These are phyloP conservation scores for Panulirus ornatus DNA, from an alignment of 1,140 invertebrate genomes.

Conservation along the genomic window DNA sequence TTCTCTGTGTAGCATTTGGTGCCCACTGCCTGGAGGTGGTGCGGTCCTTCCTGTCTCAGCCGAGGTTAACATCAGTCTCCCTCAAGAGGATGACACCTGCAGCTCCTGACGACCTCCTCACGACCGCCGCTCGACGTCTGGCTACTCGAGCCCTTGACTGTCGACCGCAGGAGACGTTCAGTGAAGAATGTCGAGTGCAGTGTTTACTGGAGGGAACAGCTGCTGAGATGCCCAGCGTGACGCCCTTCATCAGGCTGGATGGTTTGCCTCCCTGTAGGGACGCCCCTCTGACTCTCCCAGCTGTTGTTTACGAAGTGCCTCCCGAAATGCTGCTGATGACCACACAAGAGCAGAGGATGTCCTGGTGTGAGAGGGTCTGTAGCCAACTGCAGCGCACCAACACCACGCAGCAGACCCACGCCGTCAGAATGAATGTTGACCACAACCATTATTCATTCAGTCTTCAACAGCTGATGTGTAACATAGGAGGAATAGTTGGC, in stretches of 20 bases:
- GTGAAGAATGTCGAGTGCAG: constrained; percentile 17
- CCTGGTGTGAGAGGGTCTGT: neutral
- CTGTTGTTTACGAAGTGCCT: constrained; percentile 25
- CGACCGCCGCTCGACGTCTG: constrained; percentile 20
- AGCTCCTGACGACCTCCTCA: neutral
- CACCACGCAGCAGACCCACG: neutral
- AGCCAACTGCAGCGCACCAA: neutral
- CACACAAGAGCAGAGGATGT: neutral
- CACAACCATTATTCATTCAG: neutral
- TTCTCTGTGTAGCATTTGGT: neutral
- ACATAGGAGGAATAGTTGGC: constrained; percentile 32
- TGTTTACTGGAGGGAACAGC: constrained; percentile 19
- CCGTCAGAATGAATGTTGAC: constrained; percentile 8
- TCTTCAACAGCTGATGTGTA: constrained; percentile 7
- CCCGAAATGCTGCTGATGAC: constrained; percentile 29
- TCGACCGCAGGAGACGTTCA: constrained; percentile 7
- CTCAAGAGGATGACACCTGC: neutral
- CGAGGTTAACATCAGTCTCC: constrained; percentile 26
- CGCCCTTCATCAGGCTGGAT: constrained; percentile 37
- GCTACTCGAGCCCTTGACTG: constrained; percentile 39
- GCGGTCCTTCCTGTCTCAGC: constrained; percentile 19
- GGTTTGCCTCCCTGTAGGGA: constrained; percentile 32
- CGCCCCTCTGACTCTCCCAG: neutral
- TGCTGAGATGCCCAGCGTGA: constrained; percentile 6
- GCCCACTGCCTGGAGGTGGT: constrained; percentile 33